Conservation (phyloP, 30 jellyfish, hydroid and myxozoan species). For the Nemopilema nomurai region DNA sequence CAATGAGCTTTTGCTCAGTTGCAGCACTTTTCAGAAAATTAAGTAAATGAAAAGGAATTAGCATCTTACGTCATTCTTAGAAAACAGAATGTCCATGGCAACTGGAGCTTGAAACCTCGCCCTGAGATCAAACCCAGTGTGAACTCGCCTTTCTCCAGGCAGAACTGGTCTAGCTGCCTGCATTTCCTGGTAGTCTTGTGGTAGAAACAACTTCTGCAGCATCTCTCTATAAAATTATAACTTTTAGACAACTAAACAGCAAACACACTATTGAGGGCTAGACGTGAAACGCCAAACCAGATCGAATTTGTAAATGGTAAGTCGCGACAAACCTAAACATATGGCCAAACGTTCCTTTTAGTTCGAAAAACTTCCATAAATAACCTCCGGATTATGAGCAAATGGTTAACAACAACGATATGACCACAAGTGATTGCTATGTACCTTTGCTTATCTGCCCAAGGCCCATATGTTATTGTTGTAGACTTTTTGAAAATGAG, state of each 20-base stretch:
- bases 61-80: slow-evolving; percentile 78
- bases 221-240: slow-evolving; percentile 54
- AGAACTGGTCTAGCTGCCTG: slow-evolving; percentile 83
- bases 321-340: too few species aligned
- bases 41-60: not conserved
- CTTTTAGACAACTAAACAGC: not conserved
- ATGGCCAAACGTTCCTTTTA: too few species aligned
- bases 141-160: slow-evolving; percentile 82
- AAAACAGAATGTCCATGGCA: slow-evolving; percentile 80
- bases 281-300: not conserved
- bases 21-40: too few species aligned
- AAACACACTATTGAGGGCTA: not conserved
- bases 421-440: too few species aligned
- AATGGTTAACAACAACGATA: too few species aligned
- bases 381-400: too few species aligned
- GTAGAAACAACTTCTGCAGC: slow-evolving; percentile 84
- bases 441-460: slow-evolving; percentile 97
- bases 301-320: not conserved
- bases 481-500: slow-evolving; percentile 77
- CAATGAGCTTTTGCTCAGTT: too few species aligned
- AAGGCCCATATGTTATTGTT: slow-evolving; percentile 92
- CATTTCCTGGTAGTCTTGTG: slow-evolving; percentile 85
- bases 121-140: slow-evolving; percentile 90
- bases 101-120: slow-evolving; percentile 66
- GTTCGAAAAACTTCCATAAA: too few species aligned